phyloP scores from a whole-genome alignment of 2,888 invertebrate species.

The Gortyna flavago region DNA sequence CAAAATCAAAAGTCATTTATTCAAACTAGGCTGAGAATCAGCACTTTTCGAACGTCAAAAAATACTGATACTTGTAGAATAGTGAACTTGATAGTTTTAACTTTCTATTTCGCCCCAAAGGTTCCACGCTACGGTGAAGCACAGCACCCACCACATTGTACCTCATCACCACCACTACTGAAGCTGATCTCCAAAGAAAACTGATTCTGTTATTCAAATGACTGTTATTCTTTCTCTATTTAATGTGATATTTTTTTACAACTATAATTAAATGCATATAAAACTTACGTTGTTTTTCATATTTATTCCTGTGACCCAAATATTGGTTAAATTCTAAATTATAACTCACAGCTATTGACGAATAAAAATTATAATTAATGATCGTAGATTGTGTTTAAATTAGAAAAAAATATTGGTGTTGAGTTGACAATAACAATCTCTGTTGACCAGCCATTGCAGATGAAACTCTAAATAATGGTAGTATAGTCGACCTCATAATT shows the following conservation, averaged over 20 bases:
- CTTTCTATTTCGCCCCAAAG: constrained; percentile 58
- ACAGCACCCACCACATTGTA: constrained; percentile 71
- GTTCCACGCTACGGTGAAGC: constrained; percentile 77
- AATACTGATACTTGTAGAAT: background rate
- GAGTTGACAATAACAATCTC: background rate
- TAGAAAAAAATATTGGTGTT: background rate
- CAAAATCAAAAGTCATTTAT: no score
- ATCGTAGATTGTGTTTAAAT: background rate
- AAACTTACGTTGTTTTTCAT: background rate
- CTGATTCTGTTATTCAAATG: constrained; percentile 20
- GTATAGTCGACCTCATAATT: background rate
- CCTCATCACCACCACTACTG: constrained; percentile 57
- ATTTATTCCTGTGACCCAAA: background rate
- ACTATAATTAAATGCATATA: constrained; percentile 31
- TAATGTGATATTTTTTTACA: constrained; percentile 20
- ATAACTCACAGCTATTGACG: background rate
- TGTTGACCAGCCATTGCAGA: background rate
- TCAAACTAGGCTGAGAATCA: no score
- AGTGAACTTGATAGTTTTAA: background rate
- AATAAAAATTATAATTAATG: background rate
- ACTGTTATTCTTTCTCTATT: constrained; percentile 12
- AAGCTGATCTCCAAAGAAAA: background rate
- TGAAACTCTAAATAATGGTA: background rate
- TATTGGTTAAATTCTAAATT: background rate
- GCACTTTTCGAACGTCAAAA: no score